phyloP scores from a whole-genome alignment of 1,140 invertebrate genomes.

The Drosophila albomicans region DNA sequence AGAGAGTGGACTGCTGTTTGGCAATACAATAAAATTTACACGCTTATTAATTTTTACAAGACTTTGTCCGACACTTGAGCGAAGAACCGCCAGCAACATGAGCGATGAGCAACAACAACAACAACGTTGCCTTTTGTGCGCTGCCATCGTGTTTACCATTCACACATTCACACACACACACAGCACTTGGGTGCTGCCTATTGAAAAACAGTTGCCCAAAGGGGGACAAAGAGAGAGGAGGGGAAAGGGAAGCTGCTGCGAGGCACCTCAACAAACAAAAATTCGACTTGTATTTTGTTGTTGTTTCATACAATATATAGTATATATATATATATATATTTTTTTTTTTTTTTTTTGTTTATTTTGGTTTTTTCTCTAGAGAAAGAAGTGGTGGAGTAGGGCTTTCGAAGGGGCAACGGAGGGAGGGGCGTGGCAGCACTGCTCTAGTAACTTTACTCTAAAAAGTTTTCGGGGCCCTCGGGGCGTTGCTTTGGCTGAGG shows the following conservation, averaged over 20 bases:
- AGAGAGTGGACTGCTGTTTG: constrained; percentile 43
- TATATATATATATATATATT: constrained; percentile 3
- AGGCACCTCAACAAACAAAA: constrained; percentile 69
- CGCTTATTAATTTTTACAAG: constrained; percentile 82
- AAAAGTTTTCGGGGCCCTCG: constrained; percentile 55
- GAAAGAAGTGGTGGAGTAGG: background rate
- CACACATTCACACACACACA: constrained; percentile 12
- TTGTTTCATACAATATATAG: constrained; percentile 14
- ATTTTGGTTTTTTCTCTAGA: constrained; percentile 22
- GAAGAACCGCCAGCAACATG: constrained; percentile 47
- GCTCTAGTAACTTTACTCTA: constrained; percentile 55
- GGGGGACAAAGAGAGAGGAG: background rate
- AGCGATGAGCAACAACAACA: constrained; percentile 41
- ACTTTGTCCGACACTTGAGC: constrained; percentile 78
- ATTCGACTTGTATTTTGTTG: constrained; percentile 59
- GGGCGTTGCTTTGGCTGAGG: constrained; percentile 43
- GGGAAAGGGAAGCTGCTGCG: background rate
- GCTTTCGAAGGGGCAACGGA: background rate
- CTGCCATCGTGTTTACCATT: constrained; percentile 51
- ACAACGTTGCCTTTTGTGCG: constrained; percentile 35
- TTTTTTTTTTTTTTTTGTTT: constrained; percentile 38
- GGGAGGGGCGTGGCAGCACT: background rate
- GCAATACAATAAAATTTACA: constrained; percentile 79
- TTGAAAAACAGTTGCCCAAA: constrained; percentile 35
- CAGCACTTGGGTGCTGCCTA: constrained; percentile 2